Evolutionary conservation across 1,140 invertebrate species (phyloP), one percentile per base, ranked within the genome.

Genomic region (Diachasma alloeum): DNA sequence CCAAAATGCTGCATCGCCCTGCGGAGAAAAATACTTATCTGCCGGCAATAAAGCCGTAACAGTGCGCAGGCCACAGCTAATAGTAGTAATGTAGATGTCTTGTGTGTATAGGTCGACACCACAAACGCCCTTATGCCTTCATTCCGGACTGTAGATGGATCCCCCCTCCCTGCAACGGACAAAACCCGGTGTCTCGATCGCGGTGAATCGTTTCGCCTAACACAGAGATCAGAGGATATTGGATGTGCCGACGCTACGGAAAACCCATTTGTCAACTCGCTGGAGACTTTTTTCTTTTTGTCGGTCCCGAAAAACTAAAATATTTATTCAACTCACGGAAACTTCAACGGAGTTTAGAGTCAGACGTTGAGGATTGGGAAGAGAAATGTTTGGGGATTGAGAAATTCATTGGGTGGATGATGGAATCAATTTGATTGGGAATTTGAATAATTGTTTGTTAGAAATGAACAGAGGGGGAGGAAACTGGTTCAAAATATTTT

Each of bases 51-150:
- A 87, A 88, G 82, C 80, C 79, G 78, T 86, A 83, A 82, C 81
- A 75, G 76, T 80, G 75, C 19, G 77, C 19, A 79, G 81, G 82
- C 83, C 81, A 80, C 81, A 81, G 81, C 84, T 85, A 87, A 88
- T 87, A 81, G 83, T 84, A 87, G 86, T 86, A 87, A 87, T 83
- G 83, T 87, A 84, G 76, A 77, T 37, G 31, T 79, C 78, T 77
- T 79, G 80, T 81, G 80, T 82, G 31, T 74, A 74, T 74, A 80
- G 69, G 74, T 72, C 74, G 56, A 78, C 42, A 74, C 76, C 76
- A 76, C 77, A 83, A 83, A 81, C 79, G 72, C 81, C 78, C 76
- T 80, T 80, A 26, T 78, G 77, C 78, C 81, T 82, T 24, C 39
- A 10, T 69, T 39, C 8, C 11, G 2, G 66, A 17, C 5, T 15